Conservation (phyloP, 1,140 invertebrate species). For the Aphidius gifuensis region DNA sequence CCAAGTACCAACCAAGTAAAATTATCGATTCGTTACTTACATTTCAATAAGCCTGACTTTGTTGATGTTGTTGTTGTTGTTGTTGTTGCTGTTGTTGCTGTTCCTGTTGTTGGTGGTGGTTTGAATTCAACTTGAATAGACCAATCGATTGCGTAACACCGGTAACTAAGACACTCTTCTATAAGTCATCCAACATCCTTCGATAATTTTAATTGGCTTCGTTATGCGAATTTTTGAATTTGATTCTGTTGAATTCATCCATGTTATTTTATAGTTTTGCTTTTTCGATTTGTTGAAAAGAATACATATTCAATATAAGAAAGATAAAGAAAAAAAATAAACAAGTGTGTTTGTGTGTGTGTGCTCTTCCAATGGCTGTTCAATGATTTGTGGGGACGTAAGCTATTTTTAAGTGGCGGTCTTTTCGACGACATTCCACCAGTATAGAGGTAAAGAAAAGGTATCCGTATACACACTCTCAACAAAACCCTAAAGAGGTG, state of each 20-base stretch:
- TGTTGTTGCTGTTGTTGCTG: neutral
- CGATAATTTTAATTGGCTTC: constrained; percentile 27
- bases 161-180: neutral
- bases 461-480: too few species aligned
- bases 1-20: constrained; percentile 15
- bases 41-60: constrained; percentile 17
- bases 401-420: constrained; percentile 32
- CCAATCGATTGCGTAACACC: constrained; percentile 7
- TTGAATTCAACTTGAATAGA: neutral
- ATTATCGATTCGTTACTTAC: constrained; percentile 9
- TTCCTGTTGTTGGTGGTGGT: neutral
- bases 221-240: constrained; percentile 15
- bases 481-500: neutral
- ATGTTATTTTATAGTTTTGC: neutral
- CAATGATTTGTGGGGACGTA: constrained; percentile 31
- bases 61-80: too few species aligned
- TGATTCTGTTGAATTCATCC: constrained; percentile 1
- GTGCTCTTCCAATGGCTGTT: constrained; percentile 1
- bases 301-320: neutral
- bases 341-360: neutral
- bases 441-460: neutral
- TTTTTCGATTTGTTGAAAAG: too few species aligned
- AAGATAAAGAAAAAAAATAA: neutral
- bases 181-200: neutral
- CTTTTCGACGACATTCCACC: constrained; percentile 13